Conservation (phyloP, 2,797 vertebrate genomes). For the Chiroxiphia lanceolata region DNA sequence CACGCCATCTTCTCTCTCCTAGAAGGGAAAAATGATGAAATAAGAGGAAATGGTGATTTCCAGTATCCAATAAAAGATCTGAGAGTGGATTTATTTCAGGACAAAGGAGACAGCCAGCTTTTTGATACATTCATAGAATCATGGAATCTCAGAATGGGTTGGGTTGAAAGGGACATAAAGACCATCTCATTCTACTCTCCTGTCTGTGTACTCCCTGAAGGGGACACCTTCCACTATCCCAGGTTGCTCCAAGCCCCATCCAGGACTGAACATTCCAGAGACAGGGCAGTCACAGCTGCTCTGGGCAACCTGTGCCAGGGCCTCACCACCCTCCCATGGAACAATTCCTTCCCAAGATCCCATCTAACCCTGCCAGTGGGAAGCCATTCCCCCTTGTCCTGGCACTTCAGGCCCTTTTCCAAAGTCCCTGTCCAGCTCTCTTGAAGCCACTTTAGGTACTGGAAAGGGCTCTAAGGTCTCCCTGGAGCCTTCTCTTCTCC, state of each 20-base stretch:
- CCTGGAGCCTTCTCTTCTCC: neutral
- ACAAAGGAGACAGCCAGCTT: neutral
- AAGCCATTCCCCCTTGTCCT: neutral
- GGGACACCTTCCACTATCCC: neutral
- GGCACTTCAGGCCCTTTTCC: neutral
- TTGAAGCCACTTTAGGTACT: neutral
- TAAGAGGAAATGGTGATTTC: neutral
- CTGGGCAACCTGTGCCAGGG: neutral
- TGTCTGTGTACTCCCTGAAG: neutral
- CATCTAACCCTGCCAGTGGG: rapidly evolving
- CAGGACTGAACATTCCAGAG: neutral
- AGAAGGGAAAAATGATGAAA: neutral
- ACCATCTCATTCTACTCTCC: neutral
- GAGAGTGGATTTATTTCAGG: neutral
- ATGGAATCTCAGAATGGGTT: neutral
- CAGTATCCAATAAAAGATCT: neutral
- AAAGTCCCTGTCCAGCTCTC: neutral
- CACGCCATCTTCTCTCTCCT: neutral
- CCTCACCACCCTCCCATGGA: neutral
- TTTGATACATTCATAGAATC: neutral
- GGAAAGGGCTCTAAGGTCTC: neutral
- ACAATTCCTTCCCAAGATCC: neutral
- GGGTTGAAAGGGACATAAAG: neutral
- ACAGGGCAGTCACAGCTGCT: neutral
- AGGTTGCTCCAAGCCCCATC: neutral